Conservation (phyloP, 2,113 vertebrate species). For the Acrocephalus kingi region DNA sequence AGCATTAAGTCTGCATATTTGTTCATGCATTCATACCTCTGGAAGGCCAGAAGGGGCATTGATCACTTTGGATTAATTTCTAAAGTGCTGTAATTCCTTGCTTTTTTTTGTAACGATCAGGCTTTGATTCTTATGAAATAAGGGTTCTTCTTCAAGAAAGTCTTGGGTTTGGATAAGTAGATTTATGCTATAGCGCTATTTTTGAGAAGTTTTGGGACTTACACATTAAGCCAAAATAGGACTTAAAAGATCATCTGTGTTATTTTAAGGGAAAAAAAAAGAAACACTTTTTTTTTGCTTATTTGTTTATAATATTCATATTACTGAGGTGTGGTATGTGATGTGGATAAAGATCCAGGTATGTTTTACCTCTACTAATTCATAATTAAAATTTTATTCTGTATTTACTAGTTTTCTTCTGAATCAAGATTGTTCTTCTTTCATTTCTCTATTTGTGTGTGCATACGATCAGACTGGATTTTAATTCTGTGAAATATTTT, state of each 20-base stretch:
- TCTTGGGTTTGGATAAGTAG: not conserved
- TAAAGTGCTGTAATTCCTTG: not conserved
- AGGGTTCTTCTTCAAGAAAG: not conserved
- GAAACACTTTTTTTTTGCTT: not conserved
- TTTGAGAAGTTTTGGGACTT: not conserved
- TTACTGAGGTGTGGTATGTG: not conserved
- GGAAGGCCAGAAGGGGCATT: not conserved
- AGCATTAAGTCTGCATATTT: not conserved
- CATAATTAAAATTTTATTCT: not conserved
- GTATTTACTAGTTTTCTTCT: not conserved
- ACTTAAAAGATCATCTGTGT: not conserved
- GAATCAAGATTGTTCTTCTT: not conserved
- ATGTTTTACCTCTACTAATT: not conserved
- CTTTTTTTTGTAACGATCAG: not conserved
- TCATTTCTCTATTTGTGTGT: not conserved
- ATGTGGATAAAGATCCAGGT: not conserved
- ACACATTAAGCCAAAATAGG: not conserved
- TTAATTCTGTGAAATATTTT: slow-evolving; percentile 4
- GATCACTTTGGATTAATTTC: not conserved
- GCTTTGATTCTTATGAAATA: not conserved
- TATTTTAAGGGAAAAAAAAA: not conserved
- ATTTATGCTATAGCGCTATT: not conserved
- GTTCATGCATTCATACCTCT: not conserved
- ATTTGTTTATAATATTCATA: not conserved
- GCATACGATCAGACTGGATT: not conserved